These are phyloP conservation scores for Helleia helle DNA, from an alignment of 2,888 invertebrate species.

Conservation along the genomic window DNA sequence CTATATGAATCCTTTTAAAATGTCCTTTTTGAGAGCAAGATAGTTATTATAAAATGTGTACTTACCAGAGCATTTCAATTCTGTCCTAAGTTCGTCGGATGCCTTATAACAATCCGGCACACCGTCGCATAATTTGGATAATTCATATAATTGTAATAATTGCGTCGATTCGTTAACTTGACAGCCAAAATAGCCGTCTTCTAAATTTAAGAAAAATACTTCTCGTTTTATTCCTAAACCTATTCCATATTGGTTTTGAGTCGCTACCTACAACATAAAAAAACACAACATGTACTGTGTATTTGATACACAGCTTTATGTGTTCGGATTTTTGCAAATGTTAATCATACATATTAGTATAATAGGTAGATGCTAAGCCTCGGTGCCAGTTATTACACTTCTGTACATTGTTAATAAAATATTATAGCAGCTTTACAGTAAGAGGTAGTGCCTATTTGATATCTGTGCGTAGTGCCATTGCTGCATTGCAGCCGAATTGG, in stretches of 20 bases:
- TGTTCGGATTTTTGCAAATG: too few relatives aligned
- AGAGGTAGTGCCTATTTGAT: too few relatives aligned
- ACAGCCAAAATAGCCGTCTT: constrained; percentile 98
- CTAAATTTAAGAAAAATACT: constrained; percentile 96
- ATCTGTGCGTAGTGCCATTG: too few relatives aligned
- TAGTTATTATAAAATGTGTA: constrained; percentile 23
- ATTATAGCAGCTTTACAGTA: too few relatives aligned
- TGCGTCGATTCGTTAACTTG: constrained; percentile 97
- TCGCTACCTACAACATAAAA: constrained; percentile 78
- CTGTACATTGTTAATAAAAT: too few relatives aligned
- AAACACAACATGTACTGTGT: constrained; percentile 17
- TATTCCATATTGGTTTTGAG: constrained; percentile 86
- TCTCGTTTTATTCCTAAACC: constrained; percentile 90
- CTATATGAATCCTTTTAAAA: too few relatives aligned
- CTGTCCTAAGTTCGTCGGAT: constrained; percentile 90
- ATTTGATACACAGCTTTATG: too few relatives aligned
- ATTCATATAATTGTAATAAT: constrained; percentile 94
- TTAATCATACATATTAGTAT: too few relatives aligned
- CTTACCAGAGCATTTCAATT: constrained; percentile 96
- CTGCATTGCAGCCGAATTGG: too few relatives aligned
- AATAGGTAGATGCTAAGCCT: too few relatives aligned
- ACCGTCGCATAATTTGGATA: constrained; percentile 95
- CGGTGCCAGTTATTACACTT: too few relatives aligned
- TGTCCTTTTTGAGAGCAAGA: too few relatives aligned
- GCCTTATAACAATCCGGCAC: constrained; percentile 92